Percentiles rank a stretch among this genome's conserved stretches.
These are phyloP conservation scores for Falco biarmicus DNA, from an alignment of 2,797 vertebrate species.

Conservation along the genomic window DNA sequence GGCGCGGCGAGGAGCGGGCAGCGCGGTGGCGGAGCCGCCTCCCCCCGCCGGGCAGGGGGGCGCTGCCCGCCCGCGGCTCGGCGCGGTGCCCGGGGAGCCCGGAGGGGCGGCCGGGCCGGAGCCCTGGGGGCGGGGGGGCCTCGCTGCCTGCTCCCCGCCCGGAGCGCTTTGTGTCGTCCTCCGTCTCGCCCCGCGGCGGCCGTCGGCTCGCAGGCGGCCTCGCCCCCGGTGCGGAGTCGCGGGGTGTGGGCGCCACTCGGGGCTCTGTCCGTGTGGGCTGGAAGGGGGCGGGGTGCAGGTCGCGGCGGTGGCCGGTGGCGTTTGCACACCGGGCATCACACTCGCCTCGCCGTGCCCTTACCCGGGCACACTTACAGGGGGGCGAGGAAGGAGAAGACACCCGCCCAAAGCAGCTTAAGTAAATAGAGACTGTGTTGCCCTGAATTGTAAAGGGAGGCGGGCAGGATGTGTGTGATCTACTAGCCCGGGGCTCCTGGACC, in stretches of 20 bases:
- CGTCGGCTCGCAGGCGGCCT: accelerated
- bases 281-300: accelerated
- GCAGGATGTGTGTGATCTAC: accelerated
- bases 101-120: background rate
- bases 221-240: accelerated
- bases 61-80: background rate
- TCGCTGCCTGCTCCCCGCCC: background rate
- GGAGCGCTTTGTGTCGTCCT: background rate
- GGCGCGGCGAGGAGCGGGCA: background rate
- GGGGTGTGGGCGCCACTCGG: accelerated
- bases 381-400: background rate
- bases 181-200: background rate
- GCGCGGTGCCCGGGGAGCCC: background rate
- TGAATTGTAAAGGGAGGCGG: accelerated
- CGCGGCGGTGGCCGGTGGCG: accelerated
- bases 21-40: background rate
- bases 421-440: no score
- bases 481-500: background rate
- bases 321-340: accelerated
- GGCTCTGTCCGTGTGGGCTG: background rate
- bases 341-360: background rate
- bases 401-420: accelerated
- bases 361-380: background rate
- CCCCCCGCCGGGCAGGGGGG: background rate
- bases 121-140: background rate